These are phyloP conservation scores for Sebastes minor DNA, from an alignment of 2,797 vertebrate genomes.

Conservation along the genomic window DNA sequence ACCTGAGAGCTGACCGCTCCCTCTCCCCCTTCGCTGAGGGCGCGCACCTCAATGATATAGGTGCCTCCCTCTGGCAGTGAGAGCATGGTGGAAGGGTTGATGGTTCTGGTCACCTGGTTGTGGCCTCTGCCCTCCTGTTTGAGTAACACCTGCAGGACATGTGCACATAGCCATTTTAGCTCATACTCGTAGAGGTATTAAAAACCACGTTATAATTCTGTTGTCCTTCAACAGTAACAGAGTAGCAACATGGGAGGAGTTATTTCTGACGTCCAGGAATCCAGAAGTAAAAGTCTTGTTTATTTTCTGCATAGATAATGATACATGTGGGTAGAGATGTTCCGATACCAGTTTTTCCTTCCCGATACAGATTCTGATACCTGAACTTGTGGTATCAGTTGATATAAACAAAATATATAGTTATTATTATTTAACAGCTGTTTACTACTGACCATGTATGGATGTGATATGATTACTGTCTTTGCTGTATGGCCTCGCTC, in stretches of 20 bases:
- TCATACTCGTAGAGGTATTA: not conserved
- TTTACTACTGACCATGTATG: no score
- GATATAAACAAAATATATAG: no score
- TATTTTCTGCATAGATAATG: not conserved
- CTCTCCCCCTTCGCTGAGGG: conserved; percentile 94
- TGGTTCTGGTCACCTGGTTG: conserved; percentile 93
- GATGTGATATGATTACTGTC: no score
- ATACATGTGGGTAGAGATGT: no score
- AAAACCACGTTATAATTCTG: not conserved
- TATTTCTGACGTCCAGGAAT: not conserved
- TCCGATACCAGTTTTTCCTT: no score
- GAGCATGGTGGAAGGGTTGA: conserved; percentile 90
- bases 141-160: conserved; percentile 86
- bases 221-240: not conserved
- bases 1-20: conserved; percentile 90
- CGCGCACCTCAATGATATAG: conserved; percentile 93
- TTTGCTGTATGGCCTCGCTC: no score
- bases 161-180: not conserved
- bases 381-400: no score
- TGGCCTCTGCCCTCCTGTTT: conserved; percentile 93
- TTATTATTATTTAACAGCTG: no score
- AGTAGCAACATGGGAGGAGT: not conserved
- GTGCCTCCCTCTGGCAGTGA: conserved; percentile 92
- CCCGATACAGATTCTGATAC: no score
- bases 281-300: not conserved